Base-by-base conservation (phyloP, 2,797 vertebrate genomes). In the Pipistrellus pipistrellus region DNA sequence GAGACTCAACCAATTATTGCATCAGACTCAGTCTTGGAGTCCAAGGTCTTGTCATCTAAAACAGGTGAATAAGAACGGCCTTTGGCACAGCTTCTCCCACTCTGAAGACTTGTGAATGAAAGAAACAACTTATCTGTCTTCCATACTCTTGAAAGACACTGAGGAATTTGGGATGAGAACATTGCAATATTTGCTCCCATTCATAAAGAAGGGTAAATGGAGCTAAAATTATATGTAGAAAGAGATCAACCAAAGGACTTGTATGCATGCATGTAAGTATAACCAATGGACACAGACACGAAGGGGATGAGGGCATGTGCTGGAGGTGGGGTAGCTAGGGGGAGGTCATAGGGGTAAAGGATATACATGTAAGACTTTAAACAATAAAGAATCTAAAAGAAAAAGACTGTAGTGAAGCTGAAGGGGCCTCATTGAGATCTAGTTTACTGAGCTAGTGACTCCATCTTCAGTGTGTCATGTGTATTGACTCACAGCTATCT, bases 101-200 rank as follows among this genome's bases (percentile, higher is more conserved):
- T 76, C 21, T 57, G 72, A 89, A 48, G 69, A 86, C n/a, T 41
- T 86, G 32, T 73, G 82, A 90, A 64, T 87, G 80, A 94, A 91
- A 91, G 44, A 85, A 4, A 89, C 15, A 68, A 30, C 27, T 51
- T 95, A 32, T 64, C 66, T 57, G 6, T 51, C 23, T 4, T 62
- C 32, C 20, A 53, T 75, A 48, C 3, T 77, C 1, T 6, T 10
- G 35, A 84, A 44, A 35, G 30, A 80, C 15, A 71, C 9, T 44
- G 53, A 90, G 27, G n/a, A 71, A 4, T 72, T 71, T 57, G 55
- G 35, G 7, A 62, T 8, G 71, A 25, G 20, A 75, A 83, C n/a
- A 44, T 76, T 62, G 30, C 5, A 91, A 82, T 66, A 57, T 62
- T 64, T 55, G 41, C 35, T 90, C 3, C 15, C 48, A 66, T 88